Evolutionary conservation across 2,113 vertebrate genomes (phyloP).

Genomic region (Orthonyx spaldingii): DNA sequence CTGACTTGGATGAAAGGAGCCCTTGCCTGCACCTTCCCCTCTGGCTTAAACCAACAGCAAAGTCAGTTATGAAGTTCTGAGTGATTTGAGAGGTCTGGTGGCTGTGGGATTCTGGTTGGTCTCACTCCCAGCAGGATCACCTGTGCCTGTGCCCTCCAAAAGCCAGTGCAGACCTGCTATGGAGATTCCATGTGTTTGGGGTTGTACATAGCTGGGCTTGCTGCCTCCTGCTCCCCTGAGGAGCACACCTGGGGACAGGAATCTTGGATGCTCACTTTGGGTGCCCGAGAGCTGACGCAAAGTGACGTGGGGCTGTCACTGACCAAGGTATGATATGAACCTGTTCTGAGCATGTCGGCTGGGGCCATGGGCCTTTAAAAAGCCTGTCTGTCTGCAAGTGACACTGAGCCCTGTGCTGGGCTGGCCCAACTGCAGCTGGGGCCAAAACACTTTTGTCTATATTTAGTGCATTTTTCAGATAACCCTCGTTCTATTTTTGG

Average conservation of each 20-base stretch:
- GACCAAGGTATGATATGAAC: fast-evolving
- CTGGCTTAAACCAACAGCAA: background rate
- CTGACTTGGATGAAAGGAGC: background rate
- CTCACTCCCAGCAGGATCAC: background rate
- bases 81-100: background rate
- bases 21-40: background rate
- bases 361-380: background rate
- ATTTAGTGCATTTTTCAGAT: conserved; percentile 66
- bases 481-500: background rate
- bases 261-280: background rate
- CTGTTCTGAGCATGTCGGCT: background rate
- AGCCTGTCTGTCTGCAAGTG: background rate
- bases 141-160: background rate
- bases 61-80: background rate
- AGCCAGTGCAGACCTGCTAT: fast-evolving
- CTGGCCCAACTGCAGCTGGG: background rate
- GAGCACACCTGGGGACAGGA: background rate
- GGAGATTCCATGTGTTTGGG: background rate
- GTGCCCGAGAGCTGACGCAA: background rate
- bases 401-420: background rate
- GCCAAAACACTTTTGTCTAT: conserved; percentile 6
- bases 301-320: fast-evolving
- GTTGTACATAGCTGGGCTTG: no score
- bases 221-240: background rate
- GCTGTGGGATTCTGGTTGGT: background rate